Evolutionary conservation across 2,888 invertebrate species (phyloP), one percentile per base, ranked within the genome.

Genomic region (Drosophila histrio): DNA sequence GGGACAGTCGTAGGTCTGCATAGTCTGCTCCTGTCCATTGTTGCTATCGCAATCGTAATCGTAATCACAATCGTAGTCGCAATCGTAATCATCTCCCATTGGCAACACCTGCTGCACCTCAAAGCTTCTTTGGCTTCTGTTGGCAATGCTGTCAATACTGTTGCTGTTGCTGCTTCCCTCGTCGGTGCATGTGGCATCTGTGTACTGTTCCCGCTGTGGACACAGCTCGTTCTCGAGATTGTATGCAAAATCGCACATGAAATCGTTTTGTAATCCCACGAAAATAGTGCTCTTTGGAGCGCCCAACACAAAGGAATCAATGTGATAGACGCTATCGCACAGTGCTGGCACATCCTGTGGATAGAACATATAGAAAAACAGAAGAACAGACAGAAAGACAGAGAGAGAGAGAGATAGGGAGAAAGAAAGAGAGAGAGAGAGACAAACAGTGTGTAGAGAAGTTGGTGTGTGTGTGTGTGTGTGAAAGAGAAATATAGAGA

Each of bases 241-340:
- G 72, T 86, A 88, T 34, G 74, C 71, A 64, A 88, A 89, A 56
- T 83, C 83, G 72, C 88, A 87, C 54, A 86, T 74, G 72, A 87
- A 89, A 85, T 91, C 91, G 73, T 90, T 90, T 59, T 89, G 91
- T 71, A 91, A 86, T 83, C 91, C 91, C 75, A 91, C 90, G 79
- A 90, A 90, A 75, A 91, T 88, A 32, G 91, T 91, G 60, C 90
- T 86, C 79, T 91, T 91, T 11, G 91, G 91, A 59, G 90, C 90
- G 46, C 88, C 90, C 83, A 89, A 77, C 36, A 91, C 82, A 75
- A 90, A 91, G 61, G 90, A 88, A 76, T 91, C 91, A 82, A 91
- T 91, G 78, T 91, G 90, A 89, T 88, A 91, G 80, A 90, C 79
- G 75, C 90, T 90, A 76, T 88, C 79, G 65, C 81, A 69, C 56